Base-by-base conservation (phyloP, 2,113 vertebrate species). In the Aegithalos caudatus region DNA sequence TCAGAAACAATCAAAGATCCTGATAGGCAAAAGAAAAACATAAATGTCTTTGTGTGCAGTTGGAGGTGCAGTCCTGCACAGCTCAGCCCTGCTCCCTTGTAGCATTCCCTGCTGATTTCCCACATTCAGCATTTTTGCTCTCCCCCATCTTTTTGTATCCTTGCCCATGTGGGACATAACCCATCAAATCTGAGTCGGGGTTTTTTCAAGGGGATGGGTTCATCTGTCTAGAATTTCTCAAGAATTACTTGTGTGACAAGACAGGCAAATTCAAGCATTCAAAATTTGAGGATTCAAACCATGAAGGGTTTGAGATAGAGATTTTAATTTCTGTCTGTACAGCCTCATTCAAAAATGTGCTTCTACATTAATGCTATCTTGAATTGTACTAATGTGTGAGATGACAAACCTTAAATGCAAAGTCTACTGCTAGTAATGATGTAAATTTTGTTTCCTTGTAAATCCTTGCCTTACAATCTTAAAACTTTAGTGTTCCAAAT, bases 1-100 rank as follows among this genome's bases (percentile, higher is more conserved):
- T 62, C 70, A 85, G 70, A 90, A 92, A 35, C 42, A 95, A 90
- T 80, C 74, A 69, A 81, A 94, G 47, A 78, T 35, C 45, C 8
- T 74, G 27, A 78, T 4, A n/a, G 38, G 58, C 29, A 86, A 73
- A 92, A 72, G 28, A 38, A 82, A 92, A 86, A 33, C 4, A 4
- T 56, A 17, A 33, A 40, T 62, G 28, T 70, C 12, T 73, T 37
- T 73, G 20, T 42, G 42, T 58, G 42, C 27, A 66, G 40, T 3
- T 74, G 66, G 54, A 93, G 37, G 64, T 64, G 47, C 29, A 77
- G 81, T 45, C 44, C 48, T 19, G 23, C 35, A 61, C 57, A 74
- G n/a, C 48, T 71, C 44, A 84, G 65, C 22, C 50, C 18, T 11
- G 38, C 28, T 60, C 70, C 42, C 10, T 35, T 37, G 50, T 12